Percentiles rank a stretch among this genome's conserved stretches.
Evolutionary conservation across 92 coral and sea anemone species (phyloP).

Genomic region (Heteractis magnifica): DNA sequence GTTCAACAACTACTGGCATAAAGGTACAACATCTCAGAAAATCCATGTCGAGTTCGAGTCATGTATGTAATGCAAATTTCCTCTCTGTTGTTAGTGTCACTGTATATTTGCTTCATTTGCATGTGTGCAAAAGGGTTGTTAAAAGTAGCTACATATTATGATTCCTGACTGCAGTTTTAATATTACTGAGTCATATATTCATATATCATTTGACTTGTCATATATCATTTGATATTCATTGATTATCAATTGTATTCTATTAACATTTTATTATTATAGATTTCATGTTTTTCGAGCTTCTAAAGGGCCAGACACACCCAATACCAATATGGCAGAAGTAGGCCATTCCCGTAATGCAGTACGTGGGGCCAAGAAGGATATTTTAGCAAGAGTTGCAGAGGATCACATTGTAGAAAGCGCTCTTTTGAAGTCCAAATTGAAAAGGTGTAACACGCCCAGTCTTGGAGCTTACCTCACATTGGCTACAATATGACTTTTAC

Average conservation of each 20-base stretch:
- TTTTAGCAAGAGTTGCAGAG: constrained; percentile 55
- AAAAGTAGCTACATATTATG: too few relatives aligned
- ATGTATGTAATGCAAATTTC: too few relatives aligned
- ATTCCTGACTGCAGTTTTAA: too few relatives aligned
- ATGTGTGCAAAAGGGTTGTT: constrained; percentile 9
- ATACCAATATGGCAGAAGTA: constrained; percentile 61
- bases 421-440: constrained; percentile 49
- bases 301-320: constrained; percentile 30
- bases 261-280: neutral
- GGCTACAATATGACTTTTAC: neutral
- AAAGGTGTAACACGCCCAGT: constrained; percentile 11
- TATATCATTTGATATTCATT: too few relatives aligned
- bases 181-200: too few relatives aligned
- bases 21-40: too few relatives aligned
- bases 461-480: too few relatives aligned
- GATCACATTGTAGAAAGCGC: constrained; percentile 69
- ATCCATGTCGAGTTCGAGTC: too few relatives aligned
- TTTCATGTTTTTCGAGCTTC: constrained; percentile 46
- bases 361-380: constrained; percentile 57
- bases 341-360: constrained; percentile 66
- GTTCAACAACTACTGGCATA: constrained; percentile 56
- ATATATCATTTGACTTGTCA: too few relatives aligned
- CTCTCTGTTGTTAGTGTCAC: too few relatives aligned
- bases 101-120: too few relatives aligned
- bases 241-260: too few relatives aligned